Percentiles rank a stretch among this genome's conserved stretches.
phyloP scores from a whole-genome alignment of 2,888 invertebrate genomes.

The Liodrosophila aerea region DNA sequence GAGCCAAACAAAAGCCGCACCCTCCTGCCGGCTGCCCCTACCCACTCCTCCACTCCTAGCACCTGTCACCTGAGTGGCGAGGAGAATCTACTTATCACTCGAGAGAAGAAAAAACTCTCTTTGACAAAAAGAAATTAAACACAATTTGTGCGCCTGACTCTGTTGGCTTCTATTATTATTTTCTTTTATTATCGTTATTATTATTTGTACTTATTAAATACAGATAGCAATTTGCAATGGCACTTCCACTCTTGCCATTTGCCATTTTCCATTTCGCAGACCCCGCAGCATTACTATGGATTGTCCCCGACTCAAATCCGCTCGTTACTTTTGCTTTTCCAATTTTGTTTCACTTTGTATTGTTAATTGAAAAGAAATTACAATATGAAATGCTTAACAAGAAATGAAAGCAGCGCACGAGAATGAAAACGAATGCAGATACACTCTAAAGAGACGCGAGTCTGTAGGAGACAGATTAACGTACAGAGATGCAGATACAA shows the following conservation, averaged over 20 bases:
- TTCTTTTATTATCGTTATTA: constrained; percentile 8
- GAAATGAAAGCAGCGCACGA: constrained; percentile 41
- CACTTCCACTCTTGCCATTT: constrained; percentile 24
- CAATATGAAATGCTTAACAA: constrained; percentile 37
- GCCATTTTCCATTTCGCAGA: constrained; percentile 3
- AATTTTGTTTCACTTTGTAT: constrained; percentile 47
- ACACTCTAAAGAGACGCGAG: constrained; percentile 5
- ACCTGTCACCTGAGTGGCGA: constrained; percentile 1
- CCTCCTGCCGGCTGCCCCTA: neutral
- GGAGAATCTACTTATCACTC: constrained; percentile 8
- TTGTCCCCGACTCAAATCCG: neutral
- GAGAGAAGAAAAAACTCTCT: constrained; percentile 25
- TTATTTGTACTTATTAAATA: constrained; percentile 53
- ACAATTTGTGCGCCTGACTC: constrained; percentile 51
- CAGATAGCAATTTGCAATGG: constrained; percentile 31
- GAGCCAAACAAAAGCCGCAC: constrained; percentile 52
- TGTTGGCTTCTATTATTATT: constrained; percentile 44
- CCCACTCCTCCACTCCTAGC: too few species aligned
- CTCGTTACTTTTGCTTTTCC: constrained; percentile 65
- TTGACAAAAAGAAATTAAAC: constrained; percentile 59
- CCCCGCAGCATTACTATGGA: constrained; percentile 4
- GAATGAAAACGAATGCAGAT: neutral
- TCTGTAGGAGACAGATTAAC: neutral
- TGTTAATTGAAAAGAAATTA: constrained; percentile 77
- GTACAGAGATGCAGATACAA: neutral